phyloP scores from a whole-genome alignment of 2,797 vertebrate genomes.

The Falco columbarius region DNA sequence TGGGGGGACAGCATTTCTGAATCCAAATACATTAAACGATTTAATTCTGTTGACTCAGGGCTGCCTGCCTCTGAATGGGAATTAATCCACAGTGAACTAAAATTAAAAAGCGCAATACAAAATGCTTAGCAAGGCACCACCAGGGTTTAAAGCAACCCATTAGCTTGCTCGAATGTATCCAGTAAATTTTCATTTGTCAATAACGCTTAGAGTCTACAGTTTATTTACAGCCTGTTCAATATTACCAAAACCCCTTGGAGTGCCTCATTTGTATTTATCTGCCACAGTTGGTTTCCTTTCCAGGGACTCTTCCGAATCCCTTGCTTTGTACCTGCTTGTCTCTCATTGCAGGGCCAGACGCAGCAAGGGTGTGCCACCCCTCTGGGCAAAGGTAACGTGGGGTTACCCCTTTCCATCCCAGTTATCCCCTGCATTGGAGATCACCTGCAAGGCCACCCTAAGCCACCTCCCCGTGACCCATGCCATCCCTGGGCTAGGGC shows the following conservation, averaged over 20 bases:
- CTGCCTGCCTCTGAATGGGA: conserved; percentile 62
- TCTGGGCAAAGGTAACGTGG: not conserved
- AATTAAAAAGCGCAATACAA: conserved; percentile 61
- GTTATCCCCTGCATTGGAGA: not conserved
- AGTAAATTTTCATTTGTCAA: conserved; percentile 75
- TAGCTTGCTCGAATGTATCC: conserved; percentile 63
- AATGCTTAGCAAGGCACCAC: conserved; percentile 49
- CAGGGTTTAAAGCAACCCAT: conserved; percentile 72
- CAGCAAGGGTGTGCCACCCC: not conserved
- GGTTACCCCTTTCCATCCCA: not conserved
- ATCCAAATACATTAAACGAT: conserved; percentile 59
- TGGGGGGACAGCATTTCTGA: conserved; percentile 12
- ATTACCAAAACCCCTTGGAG: conserved; percentile 7
- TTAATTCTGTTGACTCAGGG: conserved; percentile 71
- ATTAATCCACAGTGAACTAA: conserved; percentile 65
- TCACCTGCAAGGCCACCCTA: not conserved
- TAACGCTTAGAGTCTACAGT: conserved; percentile 73
- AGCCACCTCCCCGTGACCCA: not conserved
- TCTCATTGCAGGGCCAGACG: not conserved
- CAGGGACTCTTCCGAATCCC: conserved; percentile 12
- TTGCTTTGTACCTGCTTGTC: not conserved
- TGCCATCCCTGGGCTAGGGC: fast-evolving
- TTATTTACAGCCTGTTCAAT: conserved; percentile 68
- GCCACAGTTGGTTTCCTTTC: not conserved
- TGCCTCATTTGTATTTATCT: conserved; percentile 52